Evolutionary conservation across 2,113 vertebrate genomes (phyloP), one percentile per base, ranked within the genome.

Genomic region (Serilophus lunatus): DNA sequence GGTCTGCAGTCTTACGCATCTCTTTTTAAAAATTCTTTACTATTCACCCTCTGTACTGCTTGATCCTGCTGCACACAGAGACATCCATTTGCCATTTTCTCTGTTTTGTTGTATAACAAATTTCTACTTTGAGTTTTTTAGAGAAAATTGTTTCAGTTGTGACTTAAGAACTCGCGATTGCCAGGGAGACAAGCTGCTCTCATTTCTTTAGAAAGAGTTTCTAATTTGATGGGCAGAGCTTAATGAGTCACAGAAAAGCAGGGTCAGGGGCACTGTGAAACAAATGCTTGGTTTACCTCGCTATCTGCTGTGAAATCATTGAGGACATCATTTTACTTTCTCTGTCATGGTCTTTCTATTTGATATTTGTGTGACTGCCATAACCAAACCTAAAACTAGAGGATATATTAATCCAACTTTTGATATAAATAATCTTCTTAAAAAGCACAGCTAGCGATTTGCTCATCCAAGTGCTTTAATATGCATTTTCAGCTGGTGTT

Each of bases 121-220:
- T 94, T 81, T 92, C 53, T 57, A 3, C 64, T 75, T 93, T 0
- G 0, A 29, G 12, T 78, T 88, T 94, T 66, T 84, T 75, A 38
- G 40, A 81, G 93, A n/a, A 86, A 90, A 92, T n/a, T 84, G 35
- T 90, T 93, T 92, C 82, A 61, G 72, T 82, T 92, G 64, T 60
- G 79, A 87, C 68, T 96, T 94, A 85, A 93, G 93, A 92, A 72
- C 38, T 47, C 71, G 28, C 2, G 1, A 96, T 96, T 95, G 72
- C 95, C 90, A 95, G 92, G 92, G 94, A 95, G 92, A 97, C 96
- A 90, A 93, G 90, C 90, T 96, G 94, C 95, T 96, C 94, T 96
- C 92, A 65, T 95, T 96, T 95, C 86, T 95, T 92, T 81, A 64
- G 71, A 84, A 95, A 92, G 93, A 93, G 86, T 94, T 96, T 94